Evolutionary conservation across 2,113 vertebrate genomes (phyloP).

Genomic region (Upupa epops): DNA sequence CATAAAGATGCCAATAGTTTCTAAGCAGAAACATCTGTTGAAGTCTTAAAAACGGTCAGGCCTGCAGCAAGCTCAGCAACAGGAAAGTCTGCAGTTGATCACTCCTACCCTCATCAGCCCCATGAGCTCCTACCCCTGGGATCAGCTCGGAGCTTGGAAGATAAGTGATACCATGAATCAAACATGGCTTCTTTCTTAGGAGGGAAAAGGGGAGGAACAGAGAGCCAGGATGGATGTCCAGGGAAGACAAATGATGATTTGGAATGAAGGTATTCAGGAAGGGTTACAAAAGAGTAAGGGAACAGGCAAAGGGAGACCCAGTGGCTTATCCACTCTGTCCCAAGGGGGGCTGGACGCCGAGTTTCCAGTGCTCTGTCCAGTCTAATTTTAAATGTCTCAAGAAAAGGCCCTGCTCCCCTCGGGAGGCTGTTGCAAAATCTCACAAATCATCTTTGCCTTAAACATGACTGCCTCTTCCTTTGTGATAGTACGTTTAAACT

Average conservation of each 20-base stretch:
- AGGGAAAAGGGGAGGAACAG: conserved; percentile 1
- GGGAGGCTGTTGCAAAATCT: conserved; percentile 37
- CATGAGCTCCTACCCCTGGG: conserved; percentile 62
- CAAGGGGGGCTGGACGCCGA: background rate
- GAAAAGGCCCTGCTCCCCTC: conserved; percentile 22
- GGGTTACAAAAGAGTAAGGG: conserved; percentile 43
- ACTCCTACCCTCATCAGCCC: conserved; percentile 58
- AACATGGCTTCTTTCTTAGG: conserved; percentile 37
- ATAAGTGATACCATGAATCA: conserved; percentile 66
- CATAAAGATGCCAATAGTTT: conserved; percentile 82
- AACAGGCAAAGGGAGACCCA: conserved; percentile 30
- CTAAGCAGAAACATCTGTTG: conserved; percentile 84
- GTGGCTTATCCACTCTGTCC: conserved; percentile 16
- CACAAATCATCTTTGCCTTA: conserved; percentile 41
- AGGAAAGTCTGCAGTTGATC: conserved; percentile 76
- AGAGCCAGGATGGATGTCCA: background rate
- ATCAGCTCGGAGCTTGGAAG: conserved; percentile 42
- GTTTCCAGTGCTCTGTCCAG: conserved; percentile 53
- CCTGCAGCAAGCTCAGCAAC: conserved; percentile 78
- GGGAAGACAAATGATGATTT: conserved; percentile 36
- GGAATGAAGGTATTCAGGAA: conserved; percentile 31
- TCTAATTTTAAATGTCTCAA: conserved; percentile 60
- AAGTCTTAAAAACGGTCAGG: conserved; percentile 76
- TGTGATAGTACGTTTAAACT: conserved; percentile 5
- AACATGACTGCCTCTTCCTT: conserved; percentile 40